Conservation (phyloP, 2,113 vertebrate genomes). For the Suncus etruscus region DNA sequence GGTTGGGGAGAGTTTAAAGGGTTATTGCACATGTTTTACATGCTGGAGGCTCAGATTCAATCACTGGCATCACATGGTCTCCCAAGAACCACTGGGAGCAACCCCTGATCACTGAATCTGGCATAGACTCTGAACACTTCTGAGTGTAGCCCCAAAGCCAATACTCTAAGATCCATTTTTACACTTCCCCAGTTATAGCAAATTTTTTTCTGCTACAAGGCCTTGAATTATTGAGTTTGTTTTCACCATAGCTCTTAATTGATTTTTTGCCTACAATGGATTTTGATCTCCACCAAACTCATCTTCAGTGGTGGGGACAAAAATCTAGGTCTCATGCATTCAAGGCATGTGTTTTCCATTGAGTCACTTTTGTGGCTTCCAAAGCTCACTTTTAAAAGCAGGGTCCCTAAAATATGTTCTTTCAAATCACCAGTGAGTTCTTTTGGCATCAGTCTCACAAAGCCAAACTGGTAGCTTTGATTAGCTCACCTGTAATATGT, state of each 20-base stretch:
- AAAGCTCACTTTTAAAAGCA: slow-evolving; percentile 39
- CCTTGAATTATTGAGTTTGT: neutral
- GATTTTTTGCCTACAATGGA: slow-evolving; percentile 42
- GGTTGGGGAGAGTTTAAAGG: no score
- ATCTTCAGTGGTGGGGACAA: no score
- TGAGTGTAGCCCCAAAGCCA: no score
- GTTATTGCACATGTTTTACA: no score
- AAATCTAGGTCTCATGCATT: no score
- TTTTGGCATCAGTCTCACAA: neutral
- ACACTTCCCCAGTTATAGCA: neutral
- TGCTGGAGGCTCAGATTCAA: no score
- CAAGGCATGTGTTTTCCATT: no score
- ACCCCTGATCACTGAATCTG: no score
- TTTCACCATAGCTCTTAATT: slow-evolving; percentile 15
- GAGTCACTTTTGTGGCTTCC: neutral
- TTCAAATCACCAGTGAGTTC: slow-evolving; percentile 5
- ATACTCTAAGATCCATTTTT: neutral
- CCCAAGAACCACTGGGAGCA: no score
- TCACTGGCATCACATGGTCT: no score
- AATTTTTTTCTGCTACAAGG: neutral
- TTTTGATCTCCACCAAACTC: slow-evolving; percentile 34
- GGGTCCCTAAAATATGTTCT: slow-evolving; percentile 36
- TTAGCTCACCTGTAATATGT: neutral
- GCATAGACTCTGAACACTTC: no score
- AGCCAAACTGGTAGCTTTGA: neutral